Conservation (phyloP, 2,888 invertebrate species). For the Sminthurides aquaticus region DNA sequence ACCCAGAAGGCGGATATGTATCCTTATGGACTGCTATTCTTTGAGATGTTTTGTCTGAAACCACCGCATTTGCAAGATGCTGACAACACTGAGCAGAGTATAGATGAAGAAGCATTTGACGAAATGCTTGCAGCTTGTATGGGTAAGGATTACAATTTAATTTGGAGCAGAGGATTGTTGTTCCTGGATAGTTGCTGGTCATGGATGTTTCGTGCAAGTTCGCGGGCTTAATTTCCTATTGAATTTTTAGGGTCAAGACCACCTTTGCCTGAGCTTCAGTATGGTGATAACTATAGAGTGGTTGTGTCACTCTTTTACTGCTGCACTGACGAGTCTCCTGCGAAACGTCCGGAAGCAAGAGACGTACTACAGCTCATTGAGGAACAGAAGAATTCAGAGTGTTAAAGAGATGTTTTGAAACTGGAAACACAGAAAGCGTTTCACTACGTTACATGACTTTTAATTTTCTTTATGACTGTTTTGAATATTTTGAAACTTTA, state of each 20-base stretch:
- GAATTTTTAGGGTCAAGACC: constrained; percentile 59
- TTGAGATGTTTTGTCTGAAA: constrained; percentile 70
- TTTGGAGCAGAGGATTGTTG: background rate
- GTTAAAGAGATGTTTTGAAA: background rate
- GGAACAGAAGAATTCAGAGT: background rate
- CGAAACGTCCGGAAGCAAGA: constrained; percentile 56
- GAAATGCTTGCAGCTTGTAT: constrained; percentile 26
- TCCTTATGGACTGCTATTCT: constrained; percentile 67
- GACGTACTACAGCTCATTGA: constrained; percentile 46
- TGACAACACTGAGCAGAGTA: constrained; percentile 17
- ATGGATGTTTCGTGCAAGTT: background rate
- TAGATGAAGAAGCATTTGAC: constrained; percentile 33
- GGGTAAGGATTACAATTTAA: no score
- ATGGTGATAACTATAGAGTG: constrained; percentile 55
- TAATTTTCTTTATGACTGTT: background rate
- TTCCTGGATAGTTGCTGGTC: background rate
- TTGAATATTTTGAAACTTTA: background rate
- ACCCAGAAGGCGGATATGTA: constrained; percentile 70
- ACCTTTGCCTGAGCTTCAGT: constrained; percentile 55
- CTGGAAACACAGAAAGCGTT: no score
- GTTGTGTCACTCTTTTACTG: constrained; percentile 63
- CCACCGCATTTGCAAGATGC: constrained; percentile 51
- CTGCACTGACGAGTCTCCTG: constrained; percentile 59
- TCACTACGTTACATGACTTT: background rate
- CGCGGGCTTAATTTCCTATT: background rate